Evolutionary conservation across 2,888 invertebrate species (phyloP).

Genomic region (Zeuzera pyrina): DNA sequence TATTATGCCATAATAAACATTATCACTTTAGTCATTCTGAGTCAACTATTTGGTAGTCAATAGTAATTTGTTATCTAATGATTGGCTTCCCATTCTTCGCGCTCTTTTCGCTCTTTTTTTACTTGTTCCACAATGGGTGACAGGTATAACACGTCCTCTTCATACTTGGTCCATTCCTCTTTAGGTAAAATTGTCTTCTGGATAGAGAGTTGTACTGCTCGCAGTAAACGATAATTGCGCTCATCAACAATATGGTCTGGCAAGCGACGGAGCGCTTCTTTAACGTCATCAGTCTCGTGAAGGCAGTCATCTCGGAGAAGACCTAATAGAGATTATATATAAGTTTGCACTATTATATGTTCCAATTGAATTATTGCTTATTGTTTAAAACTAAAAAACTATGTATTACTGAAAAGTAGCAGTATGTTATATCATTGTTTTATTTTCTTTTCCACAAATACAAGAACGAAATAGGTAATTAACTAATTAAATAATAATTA

Average conservation of each 20-base stretch:
- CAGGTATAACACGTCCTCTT: constrained; percentile 88
- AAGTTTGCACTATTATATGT: too few species aligned
- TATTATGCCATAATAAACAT: too few species aligned
- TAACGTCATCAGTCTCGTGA: constrained; percentile 80
- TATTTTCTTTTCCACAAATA: too few species aligned
- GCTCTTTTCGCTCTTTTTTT: constrained; percentile 82
- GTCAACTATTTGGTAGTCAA: constrained; percentile 1
- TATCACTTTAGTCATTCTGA: too few species aligned
- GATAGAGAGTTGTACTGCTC: constrained; percentile 86
- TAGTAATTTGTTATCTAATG: too few species aligned
- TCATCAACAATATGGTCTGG: constrained; percentile 83
- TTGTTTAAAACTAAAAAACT: too few species aligned
- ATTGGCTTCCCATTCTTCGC: constrained; percentile 87
- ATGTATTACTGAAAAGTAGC: too few species aligned
- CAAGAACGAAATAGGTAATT: too few species aligned
- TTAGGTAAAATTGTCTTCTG: constrained; percentile 87
- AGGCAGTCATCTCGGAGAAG: constrained; percentile 87
- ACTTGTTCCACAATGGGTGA: constrained; percentile 87
- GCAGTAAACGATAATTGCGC: constrained; percentile 86
- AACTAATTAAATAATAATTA: too few species aligned
- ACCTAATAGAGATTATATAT: too few species aligned
- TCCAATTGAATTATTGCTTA: too few species aligned
- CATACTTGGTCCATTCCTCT: constrained; percentile 92
- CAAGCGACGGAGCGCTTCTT: constrained; percentile 86
- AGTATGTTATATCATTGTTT: too few species aligned